These are phyloP conservation scores for Melanocharis versteri DNA, from an alignment of 2,113 vertebrate genomes.

Conservation along the genomic window DNA sequence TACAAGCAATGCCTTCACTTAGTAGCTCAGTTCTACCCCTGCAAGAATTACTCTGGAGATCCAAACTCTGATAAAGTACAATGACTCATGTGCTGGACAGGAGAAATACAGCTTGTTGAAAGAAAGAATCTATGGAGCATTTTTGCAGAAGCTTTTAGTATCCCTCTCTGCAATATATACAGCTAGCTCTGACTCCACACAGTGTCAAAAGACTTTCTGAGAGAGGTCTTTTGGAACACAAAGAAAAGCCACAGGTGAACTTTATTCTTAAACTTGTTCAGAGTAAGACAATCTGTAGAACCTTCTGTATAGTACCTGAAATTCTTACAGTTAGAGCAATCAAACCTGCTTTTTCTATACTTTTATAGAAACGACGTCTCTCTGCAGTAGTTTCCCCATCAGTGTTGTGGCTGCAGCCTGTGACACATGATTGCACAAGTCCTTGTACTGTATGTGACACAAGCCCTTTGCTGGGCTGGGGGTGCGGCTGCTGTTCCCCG, in stretches of 20 bases:
- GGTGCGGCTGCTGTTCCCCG: fast-evolving
- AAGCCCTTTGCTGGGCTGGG: not conserved
- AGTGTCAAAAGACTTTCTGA: not conserved
- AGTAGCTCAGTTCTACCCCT: not conserved
- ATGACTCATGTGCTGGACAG: not conserved
- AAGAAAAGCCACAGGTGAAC: fast-evolving
- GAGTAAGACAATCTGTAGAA: not conserved
- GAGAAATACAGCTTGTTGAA: not conserved
- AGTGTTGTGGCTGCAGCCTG: not conserved
- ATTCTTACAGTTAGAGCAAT: not conserved
- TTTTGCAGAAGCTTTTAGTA: not conserved
- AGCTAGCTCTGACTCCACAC: not conserved
- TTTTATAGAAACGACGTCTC: fast-evolving
- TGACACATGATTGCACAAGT: fast-evolving
- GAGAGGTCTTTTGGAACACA: not conserved
- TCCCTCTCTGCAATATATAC: not conserved
- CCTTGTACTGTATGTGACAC: not conserved
- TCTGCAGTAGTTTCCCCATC: not conserved
- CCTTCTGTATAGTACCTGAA: not conserved
- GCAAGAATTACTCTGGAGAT: not conserved
- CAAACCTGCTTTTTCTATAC: not conserved
- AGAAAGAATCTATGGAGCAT: not conserved
- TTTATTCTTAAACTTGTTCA: not conserved
- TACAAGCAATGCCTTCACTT: not conserved
- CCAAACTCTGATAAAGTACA: not conserved